Evolutionary conservation across 2,888 invertebrate genomes (phyloP), one percentile per base, ranked within the genome.

Genomic region (Callimorpha dominula): DNA sequence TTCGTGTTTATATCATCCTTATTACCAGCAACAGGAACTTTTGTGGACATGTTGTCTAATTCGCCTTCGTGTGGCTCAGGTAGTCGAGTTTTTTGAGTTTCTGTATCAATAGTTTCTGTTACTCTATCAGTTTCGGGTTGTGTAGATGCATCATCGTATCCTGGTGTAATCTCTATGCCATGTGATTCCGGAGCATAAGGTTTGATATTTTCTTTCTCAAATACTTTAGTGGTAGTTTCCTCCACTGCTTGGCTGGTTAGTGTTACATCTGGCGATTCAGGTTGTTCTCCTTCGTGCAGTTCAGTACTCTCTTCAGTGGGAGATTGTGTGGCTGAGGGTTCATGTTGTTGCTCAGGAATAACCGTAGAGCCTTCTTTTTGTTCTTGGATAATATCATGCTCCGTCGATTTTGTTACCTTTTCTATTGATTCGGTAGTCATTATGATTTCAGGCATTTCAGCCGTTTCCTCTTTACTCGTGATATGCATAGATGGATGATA

Each of bases 281-380:
- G 9, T 15, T 65, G 60, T 65, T 65, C 46, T 54, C 64, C 71
- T n/a, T 83, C 77, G 70, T 85, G 73, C 4, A 76, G 70, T 72
- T 77, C 77, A 63, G 71, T 72, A 60, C 52, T 64, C 14, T 57
- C 46, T 52, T 52, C 20, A 60, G 15, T 70, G 43, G 81, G 70
- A 57, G 50, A 46, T 71, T 75, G 76, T 40, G 79, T 81, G 8
- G 78, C 73, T 70, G 73, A 71, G 50, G 74, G 69, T 75, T 75
- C 75, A 66, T 71, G 72, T 75, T 76, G 75, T 67, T 73, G 72
- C 73, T 80, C 78, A 42, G 83, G 68, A 15, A 52, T 64, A 70
- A 76, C 77, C 42, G 82, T 83, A n/a, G 78, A 75, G 72, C 72
- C 70, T 68, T 77, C 80, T 70, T 70, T 65, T 68, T 79, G 71